Percentiles rank a stretch among this genome's conserved stretches.
These are phyloP conservation scores for Aelia acuminata DNA, from an alignment of 2,888 invertebrate genomes.

Conservation along the genomic window DNA sequence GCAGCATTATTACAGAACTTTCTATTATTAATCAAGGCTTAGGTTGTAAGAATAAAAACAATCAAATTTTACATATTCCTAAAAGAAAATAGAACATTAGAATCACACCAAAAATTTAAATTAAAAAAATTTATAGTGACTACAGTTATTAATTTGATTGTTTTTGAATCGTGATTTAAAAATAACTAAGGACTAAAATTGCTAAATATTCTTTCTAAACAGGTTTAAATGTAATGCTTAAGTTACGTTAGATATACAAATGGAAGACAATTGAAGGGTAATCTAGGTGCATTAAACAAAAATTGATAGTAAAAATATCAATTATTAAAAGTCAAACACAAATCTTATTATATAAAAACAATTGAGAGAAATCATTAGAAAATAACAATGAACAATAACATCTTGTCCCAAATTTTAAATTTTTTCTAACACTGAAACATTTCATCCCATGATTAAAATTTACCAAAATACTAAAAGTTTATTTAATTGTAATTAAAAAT, in stretches of 20 bases:
- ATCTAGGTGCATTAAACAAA: neutral
- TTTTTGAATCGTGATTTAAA: neutral
- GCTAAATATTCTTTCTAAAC: neutral
- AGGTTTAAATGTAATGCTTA: neutral
- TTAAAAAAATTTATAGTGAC: neutral
- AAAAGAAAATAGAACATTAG: neutral
- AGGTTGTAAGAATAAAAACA: neutral
- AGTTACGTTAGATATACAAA: conserved; percentile 1
- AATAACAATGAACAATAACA: neutral
- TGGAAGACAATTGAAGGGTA: conserved; percentile 3
- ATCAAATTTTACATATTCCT: neutral
- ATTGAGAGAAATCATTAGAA: neutral
- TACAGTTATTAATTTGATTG: neutral
- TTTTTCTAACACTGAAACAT: neutral
- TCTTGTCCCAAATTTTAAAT: neutral
- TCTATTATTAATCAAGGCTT: too few relatives aligned
- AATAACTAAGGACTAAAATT: neutral
- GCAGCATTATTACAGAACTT: too few relatives aligned
- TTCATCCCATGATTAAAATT: conserved; percentile 3
- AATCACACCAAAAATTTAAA: neutral
- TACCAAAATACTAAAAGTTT: neutral
- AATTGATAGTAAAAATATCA: neutral
- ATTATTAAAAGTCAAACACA: neutral
- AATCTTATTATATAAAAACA: neutral
- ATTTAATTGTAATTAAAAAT: too few relatives aligned